A percentile compares a stretch with the other conserved stretches of the same genome.
These are phyloP conservation scores for Halictus rubicundus DNA, from an alignment of 1,140 invertebrate species.

Conservation along the genomic window DNA sequence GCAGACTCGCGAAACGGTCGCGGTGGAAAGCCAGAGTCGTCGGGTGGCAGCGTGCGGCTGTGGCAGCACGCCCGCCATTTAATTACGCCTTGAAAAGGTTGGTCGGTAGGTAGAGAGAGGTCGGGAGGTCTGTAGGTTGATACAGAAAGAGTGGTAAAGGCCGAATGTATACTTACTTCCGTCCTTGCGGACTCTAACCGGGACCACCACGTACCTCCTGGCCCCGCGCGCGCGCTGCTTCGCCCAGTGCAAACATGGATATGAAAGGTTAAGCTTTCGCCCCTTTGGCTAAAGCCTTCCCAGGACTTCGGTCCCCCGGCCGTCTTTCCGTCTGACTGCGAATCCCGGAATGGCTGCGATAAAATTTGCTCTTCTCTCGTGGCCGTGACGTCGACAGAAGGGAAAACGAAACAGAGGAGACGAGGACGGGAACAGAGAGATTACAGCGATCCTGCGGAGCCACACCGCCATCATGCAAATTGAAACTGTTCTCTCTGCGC, in stretches of 20 bases:
- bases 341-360: slow-evolving; percentile 47
- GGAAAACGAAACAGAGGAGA: neutral
- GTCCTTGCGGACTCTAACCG: slow-evolving; percentile 29
- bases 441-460: slow-evolving; percentile 58
- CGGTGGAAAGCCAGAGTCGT: neutral
- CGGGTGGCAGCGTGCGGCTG: too few species aligned
- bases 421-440: slow-evolving; percentile 23
- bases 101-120: slow-evolving; percentile 52
- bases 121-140: slow-evolving; percentile 43
- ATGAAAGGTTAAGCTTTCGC: slow-evolving; percentile 55
- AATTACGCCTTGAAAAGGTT: slow-evolving; percentile 61
- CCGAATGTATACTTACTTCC: slow-evolving; percentile 50
- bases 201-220: slow-evolving; percentile 20
- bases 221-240: slow-evolving; percentile 16
- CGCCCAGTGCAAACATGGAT: slow-evolving; percentile 57
- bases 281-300: slow-evolving; percentile 55
- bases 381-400: slow-evolving; percentile 36
- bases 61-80: slow-evolving; percentile 46
- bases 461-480: slow-evolving; percentile 61
- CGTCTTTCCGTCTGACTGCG: slow-evolving; percentile 37
- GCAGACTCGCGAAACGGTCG: slow-evolving; percentile 44
- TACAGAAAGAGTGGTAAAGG: slow-evolving; percentile 31
- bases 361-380: slow-evolving; percentile 66
- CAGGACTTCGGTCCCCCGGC: slow-evolving; percentile 36
- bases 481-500: slow-evolving; percentile 31